phyloP scores from a whole-genome alignment of 92 coral and sea anemone species.

The Heliopora coerulea region DNA sequence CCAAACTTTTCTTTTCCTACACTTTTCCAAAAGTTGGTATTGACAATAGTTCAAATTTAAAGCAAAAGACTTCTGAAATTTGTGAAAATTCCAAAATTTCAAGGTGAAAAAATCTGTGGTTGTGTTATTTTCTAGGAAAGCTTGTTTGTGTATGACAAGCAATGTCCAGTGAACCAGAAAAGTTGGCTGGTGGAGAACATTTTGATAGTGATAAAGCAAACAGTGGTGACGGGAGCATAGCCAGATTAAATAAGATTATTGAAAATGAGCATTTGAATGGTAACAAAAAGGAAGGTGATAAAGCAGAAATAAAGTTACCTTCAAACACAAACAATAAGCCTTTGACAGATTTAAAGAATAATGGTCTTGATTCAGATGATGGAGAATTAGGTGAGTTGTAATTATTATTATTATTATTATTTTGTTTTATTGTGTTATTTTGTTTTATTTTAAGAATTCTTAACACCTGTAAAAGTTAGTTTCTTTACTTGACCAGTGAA shows the following conservation, averaged over 20 bases:
- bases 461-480: too few relatives aligned
- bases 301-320: background rate
- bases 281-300: background rate
- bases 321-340: too few relatives aligned
- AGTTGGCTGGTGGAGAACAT: background rate
- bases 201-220: background rate
- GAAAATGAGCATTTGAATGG: background rate
- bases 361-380: constrained; percentile 24
- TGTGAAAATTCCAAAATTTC: too few relatives aligned
- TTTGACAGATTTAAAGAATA: background rate
- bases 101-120: too few relatives aligned
- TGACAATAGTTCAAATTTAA: too few relatives aligned
- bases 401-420: background rate
- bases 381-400: constrained; percentile 33
- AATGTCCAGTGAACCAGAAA: background rate
- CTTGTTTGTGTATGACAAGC: background rate
- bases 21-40: too few relatives aligned
- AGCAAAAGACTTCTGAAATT: too few relatives aligned
- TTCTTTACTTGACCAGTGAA: too few relatives aligned
- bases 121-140: background rate
- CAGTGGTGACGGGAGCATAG: background rate
- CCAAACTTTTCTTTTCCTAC: too few relatives aligned
- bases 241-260: background rate
- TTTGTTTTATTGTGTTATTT: too few relatives aligned
- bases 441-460: too few relatives aligned